Conservation (phyloP, 1,140 invertebrate species). For the Drosophila erecta region DNA sequence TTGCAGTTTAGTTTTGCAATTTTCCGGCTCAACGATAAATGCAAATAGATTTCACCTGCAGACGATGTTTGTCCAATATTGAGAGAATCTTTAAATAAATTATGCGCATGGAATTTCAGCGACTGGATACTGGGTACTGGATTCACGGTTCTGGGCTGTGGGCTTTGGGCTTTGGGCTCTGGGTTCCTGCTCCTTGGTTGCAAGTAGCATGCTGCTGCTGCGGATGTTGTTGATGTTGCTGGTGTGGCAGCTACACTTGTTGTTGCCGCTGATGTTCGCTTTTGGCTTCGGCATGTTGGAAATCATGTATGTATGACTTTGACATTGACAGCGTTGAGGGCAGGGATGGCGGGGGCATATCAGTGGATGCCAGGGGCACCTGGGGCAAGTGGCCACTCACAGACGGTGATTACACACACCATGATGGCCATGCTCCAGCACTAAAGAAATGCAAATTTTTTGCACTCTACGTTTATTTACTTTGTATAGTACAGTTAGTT, state of each 20-base stretch:
- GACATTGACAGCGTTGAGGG: constrained; percentile 69
- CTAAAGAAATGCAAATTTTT: constrained; percentile 51
- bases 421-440: constrained; percentile 29
- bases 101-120: constrained; percentile 76
- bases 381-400: constrained; percentile 14
- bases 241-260: constrained; percentile 21
- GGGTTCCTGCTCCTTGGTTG: constrained; percentile 12
- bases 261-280: constrained; percentile 49
- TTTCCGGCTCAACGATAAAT: constrained; percentile 82
- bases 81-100: constrained; percentile 78
- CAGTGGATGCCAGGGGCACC: constrained; percentile 12
- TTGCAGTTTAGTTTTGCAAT: constrained; percentile 80
- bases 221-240: constrained; percentile 7
- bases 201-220: constrained; percentile 33
- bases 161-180: constrained; percentile 1
- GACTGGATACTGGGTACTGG: constrained; percentile 1
- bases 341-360: background rate
- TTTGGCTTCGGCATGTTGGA: constrained; percentile 70
- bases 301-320: constrained; percentile 78
- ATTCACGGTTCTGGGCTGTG: background rate
- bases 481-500: constrained; percentile 65
- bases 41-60: constrained; percentile 83
- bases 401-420: constrained; percentile 50
- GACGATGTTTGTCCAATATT: constrained; percentile 80
- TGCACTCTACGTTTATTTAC: constrained; percentile 76